A percentile compares a stretch with the other conserved stretches of the same genome.
These are phyloP conservation scores for Melieria omissa DNA, from an alignment of 2,888 invertebrate species.

Conservation along the genomic window DNA sequence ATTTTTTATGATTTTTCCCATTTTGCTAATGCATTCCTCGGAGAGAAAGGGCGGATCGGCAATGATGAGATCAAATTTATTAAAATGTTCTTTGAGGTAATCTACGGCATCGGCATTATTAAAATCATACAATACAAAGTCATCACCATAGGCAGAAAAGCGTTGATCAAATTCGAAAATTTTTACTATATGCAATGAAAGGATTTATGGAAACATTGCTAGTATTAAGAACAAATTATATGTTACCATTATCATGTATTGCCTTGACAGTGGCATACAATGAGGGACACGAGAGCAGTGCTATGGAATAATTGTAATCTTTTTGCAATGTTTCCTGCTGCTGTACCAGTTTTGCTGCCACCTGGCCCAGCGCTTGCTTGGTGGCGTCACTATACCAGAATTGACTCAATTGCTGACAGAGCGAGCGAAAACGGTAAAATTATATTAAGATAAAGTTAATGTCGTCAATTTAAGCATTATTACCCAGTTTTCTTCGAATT, in stretches of 20 bases:
- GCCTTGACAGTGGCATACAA: conserved; percentile 77
- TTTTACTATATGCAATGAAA: conserved; percentile 71
- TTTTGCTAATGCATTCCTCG: conserved; percentile 90
- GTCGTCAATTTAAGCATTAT: conserved; percentile 9
- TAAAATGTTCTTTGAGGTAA: conserved; percentile 67
- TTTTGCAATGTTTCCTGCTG: neutral
- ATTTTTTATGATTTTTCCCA: conserved; percentile 79
- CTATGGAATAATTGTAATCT: conserved; percentile 70
- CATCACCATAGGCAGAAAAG: conserved; percentile 80
- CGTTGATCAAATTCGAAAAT: conserved; percentile 88
- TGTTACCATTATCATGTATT: conserved; percentile 52
- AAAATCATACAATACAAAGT: conserved; percentile 91
- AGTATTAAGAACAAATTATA: conserved; percentile 29
- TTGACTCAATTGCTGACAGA: conserved; percentile 90
- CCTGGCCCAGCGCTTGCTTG: conserved; percentile 75
- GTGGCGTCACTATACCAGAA: conserved; percentile 95
- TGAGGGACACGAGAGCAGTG: conserved; percentile 89
- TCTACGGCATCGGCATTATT: conserved; percentile 79
- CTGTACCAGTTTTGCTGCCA: conserved; percentile 69
- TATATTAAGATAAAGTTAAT: neutral
- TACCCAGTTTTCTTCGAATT: conserved; percentile 87
- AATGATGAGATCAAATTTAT: conserved; percentile 83
- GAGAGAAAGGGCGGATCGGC: conserved; percentile 96
- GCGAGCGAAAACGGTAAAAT: neutral
- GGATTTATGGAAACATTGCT: neutral